phyloP scores from a whole-genome alignment of 2,888 invertebrate genomes.

The Ptychoptera contaminata region DNA sequence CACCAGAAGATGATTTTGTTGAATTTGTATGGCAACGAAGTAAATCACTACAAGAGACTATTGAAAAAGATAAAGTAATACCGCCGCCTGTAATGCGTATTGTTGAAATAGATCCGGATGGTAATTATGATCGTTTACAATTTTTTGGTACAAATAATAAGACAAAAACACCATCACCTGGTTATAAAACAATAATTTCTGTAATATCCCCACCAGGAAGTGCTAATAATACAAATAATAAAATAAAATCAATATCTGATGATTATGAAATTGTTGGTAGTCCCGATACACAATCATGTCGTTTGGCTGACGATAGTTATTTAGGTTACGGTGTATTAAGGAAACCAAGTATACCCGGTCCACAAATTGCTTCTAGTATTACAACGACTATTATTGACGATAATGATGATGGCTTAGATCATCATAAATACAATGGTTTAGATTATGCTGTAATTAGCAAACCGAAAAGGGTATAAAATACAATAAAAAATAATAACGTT shows the following conservation, averaged over 20 bases:
- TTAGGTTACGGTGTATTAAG: conserved; percentile 64
- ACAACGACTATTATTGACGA: conserved; percentile 26
- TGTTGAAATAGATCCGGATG: conserved; percentile 27
- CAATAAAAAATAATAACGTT: too few relatives aligned
- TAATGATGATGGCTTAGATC: conserved; percentile 31
- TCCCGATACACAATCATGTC: conserved; percentile 46
- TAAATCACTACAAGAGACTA: conserved; percentile 29
- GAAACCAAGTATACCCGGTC: conserved; percentile 42
- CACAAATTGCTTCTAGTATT: conserved; percentile 34
- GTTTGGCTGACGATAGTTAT: conserved; percentile 65
- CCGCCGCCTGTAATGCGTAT: not conserved
- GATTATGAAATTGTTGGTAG: conserved; percentile 62
- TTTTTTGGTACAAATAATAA: conserved; percentile 65
- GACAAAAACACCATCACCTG: conserved; percentile 41
- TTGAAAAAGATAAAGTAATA: conserved; percentile 32
- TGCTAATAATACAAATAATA: conserved; percentile 6
- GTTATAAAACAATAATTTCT: conserved; percentile 54
- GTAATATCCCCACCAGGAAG: conserved; percentile 35
- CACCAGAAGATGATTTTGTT: conserved; percentile 24
- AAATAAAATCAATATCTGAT: conserved; percentile 29
- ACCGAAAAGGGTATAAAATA: conserved; percentile 58
- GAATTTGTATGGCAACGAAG: conserved; percentile 31
- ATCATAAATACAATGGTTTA: conserved; percentile 57
- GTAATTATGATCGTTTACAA: conserved; percentile 64
- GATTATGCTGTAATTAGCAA: conserved; percentile 75